A percentile compares a stretch with the other conserved stretches of the same genome.
phyloP scores from a whole-genome alignment of 2,888 invertebrate genomes.

The Rhagophthalmus giganteus region DNA sequence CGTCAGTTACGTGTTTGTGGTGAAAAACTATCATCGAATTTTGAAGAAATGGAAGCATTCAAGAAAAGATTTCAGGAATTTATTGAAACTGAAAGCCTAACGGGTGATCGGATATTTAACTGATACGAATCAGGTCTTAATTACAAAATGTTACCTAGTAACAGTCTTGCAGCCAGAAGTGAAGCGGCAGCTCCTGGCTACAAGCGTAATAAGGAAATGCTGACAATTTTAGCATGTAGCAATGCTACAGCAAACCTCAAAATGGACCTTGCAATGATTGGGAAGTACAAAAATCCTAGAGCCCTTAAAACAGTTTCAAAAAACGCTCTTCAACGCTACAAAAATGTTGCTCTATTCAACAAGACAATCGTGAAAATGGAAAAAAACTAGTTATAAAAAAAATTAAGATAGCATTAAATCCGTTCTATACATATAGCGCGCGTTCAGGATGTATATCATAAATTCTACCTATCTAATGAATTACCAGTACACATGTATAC shows the following conservation, averaged over 20 bases:
- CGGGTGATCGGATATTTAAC: constrained; percentile 16
- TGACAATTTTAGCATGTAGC: constrained; percentile 33
- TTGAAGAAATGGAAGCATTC: constrained; percentile 7
- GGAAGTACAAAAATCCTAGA: background rate
- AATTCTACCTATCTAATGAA: too few relatives aligned
- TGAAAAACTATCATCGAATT: constrained; percentile 33
- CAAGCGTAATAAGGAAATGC: constrained; percentile 34
- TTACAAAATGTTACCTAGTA: constrained; percentile 34
- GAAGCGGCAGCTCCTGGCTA: constrained; percentile 30
- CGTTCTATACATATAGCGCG: too few relatives aligned
- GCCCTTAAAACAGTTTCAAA: background rate
- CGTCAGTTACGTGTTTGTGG: constrained; percentile 11
- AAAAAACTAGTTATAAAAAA: too few relatives aligned
- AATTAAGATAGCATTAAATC: too few relatives aligned
- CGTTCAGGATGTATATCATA: too few relatives aligned
- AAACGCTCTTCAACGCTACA: background rate
- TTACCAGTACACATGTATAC: too few relatives aligned
- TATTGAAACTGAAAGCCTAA: background rate
- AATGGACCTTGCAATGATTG: background rate
- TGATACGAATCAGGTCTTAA: constrained; percentile 34
- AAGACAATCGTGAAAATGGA: too few relatives aligned
- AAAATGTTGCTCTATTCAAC: too few relatives aligned
- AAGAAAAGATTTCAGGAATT: constrained; percentile 14
- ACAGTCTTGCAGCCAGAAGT: constrained; percentile 28
- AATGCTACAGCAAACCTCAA: constrained; percentile 25